These are phyloP conservation scores for Microhierax caerulescens DNA, from an alignment of 2,797 vertebrate genomes.

Conservation along the genomic window DNA sequence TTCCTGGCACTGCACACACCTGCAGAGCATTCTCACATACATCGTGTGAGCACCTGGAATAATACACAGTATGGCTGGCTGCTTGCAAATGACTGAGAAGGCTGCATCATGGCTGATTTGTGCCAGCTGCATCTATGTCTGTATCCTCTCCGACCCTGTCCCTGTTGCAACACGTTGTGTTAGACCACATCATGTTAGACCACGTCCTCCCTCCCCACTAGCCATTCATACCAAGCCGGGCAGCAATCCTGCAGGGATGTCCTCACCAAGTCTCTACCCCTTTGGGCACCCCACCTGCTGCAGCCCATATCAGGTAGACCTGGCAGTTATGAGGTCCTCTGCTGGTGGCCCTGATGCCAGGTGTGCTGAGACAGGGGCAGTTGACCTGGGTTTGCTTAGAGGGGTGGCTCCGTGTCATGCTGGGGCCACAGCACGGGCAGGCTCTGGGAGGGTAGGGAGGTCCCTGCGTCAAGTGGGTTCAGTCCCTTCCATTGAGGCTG, in stretches of 20 bases:
- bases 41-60: not conserved
- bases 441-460: not conserved
- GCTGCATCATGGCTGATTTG: not conserved
- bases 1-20: not conserved
- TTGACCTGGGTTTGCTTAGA: not conserved
- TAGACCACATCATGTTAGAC: accelerated
- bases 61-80: not conserved
- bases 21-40: not conserved
- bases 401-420: not conserved
- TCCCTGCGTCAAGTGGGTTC: accelerated
- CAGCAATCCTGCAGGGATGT: not conserved
- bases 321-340: not conserved
- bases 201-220: not conserved
- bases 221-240: not conserved
- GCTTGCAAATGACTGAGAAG: not conserved
- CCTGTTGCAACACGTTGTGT: not conserved
- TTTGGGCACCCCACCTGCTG: not conserved
- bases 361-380: not conserved
- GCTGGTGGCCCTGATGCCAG: not conserved
- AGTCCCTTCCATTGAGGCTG: not conserved
- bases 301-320: not conserved
- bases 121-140: not conserved
- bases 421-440: not conserved
- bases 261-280: not conserved
- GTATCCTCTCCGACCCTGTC: not conserved